Base-by-base conservation (phyloP, 37 sponge, comb jelly and placozoan species). In the Aphrocallistes beatrix region DNA sequence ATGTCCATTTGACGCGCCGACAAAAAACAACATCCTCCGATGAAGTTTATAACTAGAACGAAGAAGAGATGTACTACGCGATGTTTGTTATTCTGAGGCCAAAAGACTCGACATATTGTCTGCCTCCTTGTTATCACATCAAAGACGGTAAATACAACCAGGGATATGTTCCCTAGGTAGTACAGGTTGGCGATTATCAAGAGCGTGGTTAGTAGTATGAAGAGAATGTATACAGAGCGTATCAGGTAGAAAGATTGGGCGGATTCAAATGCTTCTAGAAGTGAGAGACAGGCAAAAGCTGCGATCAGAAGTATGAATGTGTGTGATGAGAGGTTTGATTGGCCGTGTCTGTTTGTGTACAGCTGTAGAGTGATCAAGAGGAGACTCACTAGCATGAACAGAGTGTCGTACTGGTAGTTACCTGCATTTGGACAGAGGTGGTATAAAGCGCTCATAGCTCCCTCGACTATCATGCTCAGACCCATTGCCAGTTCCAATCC, bases 401-500 rank as follows among this genome's bases (percentile, higher is more conserved):
- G 75, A 28, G 75, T 60, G 75, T 60, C 75, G 34, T 60, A 60
- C n/a, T 60, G 10, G n/a, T 60, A 60, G 75, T 60, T 60, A 3
- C 75, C 75, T 28, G 17, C 75, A 30, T 60, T 60, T 32, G 75
- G 75, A 60, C 75, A 60, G 75, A 28, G 28, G 75, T 60, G 75
- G 34, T 60, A 60, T 30, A 60, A 60, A 6, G 75, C 75, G n/a
- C 75, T 60, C 75, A 60, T 60, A 13, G n/a, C 6, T 60, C 75
- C 75, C 75, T 60, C 75, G 10, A 30, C n/a, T 3, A 60, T 60
- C 75, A 60, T 60, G n/a, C 75, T 60, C 25, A 21, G 34, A 25
- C 75, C 75, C 75, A 60, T 60, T 8, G 75, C 75, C n/a, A 60
- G 75, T 13, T 60, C 75, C n/a, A 60, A 28, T 13, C 75, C 75